These are phyloP conservation scores for Rhabdomys dilectus DNA, from an alignment of 2,113 vertebrate species.

Conservation along the genomic window DNA sequence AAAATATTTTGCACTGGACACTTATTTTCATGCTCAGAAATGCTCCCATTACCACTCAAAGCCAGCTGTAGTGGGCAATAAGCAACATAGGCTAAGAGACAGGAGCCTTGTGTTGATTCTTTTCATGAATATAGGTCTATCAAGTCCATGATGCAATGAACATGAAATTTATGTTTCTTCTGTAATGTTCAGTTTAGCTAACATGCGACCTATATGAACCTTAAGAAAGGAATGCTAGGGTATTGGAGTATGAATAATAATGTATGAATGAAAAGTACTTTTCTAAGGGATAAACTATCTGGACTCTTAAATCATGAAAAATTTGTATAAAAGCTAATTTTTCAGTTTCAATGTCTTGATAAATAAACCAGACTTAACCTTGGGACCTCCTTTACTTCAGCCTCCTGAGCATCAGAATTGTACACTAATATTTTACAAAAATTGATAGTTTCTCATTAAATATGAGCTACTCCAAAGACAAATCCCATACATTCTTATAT, in stretches of 20 bases:
- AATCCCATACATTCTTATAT: too few relatives aligned
- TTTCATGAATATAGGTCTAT: not conserved
- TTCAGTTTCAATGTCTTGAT: not conserved
- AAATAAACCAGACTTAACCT: not conserved
- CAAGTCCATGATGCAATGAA: not conserved
- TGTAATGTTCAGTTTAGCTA: not conserved
- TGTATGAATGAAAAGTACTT: not conserved
- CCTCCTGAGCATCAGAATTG: not conserved
- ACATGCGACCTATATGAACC: not conserved
- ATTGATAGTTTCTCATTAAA: slow-evolving; percentile 2
- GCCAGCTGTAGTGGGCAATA: not conserved
- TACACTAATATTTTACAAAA: not conserved
- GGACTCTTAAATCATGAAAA: not conserved
- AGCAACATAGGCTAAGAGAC: not conserved
- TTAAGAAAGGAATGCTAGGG: not conserved
- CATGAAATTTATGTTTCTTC: not conserved
- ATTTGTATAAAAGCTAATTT: not conserved
- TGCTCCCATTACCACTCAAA: not conserved
- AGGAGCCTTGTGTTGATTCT: not conserved
- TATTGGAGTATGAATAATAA: not conserved
- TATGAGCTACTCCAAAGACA: not conserved
- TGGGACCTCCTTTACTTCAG: not conserved
- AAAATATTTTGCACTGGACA: not conserved
- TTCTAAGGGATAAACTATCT: not conserved
- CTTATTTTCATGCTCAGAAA: not conserved